A percentile compares a stretch with the other conserved stretches of the same genome.
These are phyloP conservation scores for Aptenodytes forsteri DNA, from an alignment of 2,113 vertebrate species.

Conservation along the genomic window DNA sequence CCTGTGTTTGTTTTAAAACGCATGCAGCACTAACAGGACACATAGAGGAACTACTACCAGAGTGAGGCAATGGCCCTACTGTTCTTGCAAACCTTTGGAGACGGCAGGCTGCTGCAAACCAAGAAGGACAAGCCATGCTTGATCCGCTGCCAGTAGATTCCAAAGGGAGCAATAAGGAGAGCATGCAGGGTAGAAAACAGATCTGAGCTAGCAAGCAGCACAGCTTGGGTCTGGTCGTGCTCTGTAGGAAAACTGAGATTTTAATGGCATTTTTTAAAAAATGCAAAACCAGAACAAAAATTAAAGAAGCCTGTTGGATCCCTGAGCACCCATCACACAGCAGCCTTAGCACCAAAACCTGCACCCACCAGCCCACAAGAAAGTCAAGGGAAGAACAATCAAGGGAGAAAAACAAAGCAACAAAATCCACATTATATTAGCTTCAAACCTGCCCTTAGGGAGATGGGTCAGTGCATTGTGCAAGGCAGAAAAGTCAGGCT, in stretches of 20 bases:
- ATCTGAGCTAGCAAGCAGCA: neutral
- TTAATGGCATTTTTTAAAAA: neutral
- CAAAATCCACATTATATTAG: neutral
- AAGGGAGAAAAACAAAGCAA: neutral
- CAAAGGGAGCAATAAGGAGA: neutral
- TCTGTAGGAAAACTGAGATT: neutral
- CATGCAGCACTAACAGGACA: neutral
- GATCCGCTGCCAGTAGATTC: conserved; percentile 9
- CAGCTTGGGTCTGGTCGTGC: neutral
- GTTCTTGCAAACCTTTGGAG: neutral
- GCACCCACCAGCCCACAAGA: neutral
- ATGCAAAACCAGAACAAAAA: neutral
- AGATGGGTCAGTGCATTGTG: neutral
- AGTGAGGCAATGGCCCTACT: neutral
- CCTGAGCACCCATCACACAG: neutral
- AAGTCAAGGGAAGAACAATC: neutral
- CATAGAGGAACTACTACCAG: neutral
- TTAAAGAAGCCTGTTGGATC: neutral
- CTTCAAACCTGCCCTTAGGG: neutral
- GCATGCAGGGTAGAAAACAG: neutral
- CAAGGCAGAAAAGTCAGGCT: neutral
- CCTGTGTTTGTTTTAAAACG: neutral
- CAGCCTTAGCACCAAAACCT: neutral
- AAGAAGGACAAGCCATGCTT: neutral
- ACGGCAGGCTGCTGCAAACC: conserved; percentile 13